Conservation (phyloP, 2,888 invertebrate genomes). For the Ethmia dodecea region DNA sequence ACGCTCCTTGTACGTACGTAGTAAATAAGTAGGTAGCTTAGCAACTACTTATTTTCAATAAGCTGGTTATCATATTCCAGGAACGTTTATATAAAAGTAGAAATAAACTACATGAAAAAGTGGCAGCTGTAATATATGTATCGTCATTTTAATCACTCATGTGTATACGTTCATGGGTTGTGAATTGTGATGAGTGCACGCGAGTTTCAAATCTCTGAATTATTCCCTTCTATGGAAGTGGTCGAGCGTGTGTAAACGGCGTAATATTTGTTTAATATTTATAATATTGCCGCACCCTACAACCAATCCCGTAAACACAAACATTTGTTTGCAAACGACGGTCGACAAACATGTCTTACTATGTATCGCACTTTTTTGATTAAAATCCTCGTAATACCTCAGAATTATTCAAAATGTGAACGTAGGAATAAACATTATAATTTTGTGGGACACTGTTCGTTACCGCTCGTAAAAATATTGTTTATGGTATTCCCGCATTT, state of each 20-base stretch:
- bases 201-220: constrained; percentile 47
- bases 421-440: constrained; percentile 24
- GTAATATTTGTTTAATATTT: constrained; percentile 66
- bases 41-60: too few species aligned
- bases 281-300: constrained; percentile 47
- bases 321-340: constrained; percentile 37
- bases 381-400: constrained; percentile 23
- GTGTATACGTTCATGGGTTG: too few species aligned
- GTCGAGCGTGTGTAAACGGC: constrained; percentile 58
- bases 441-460: constrained; percentile 22
- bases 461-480: constrained; percentile 10
- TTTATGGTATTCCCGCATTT: constrained; percentile 18
- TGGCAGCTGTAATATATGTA: too few species aligned
- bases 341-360: constrained; percentile 33
- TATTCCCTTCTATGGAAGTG: constrained; percentile 57
- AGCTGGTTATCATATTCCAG: too few species aligned
- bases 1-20: too few species aligned
- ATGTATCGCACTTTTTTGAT: constrained; percentile 36
- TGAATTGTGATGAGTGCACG: constrained; percentile 19
- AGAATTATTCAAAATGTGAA: constrained; percentile 24
- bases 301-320: constrained; percentile 43
- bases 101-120: too few species aligned
- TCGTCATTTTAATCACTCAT: too few species aligned
- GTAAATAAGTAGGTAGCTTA: too few species aligned
- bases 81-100: too few species aligned